Conservation (phyloP, 92 coral and sea anemone species). For the Umimayanthus kanabou region DNA sequence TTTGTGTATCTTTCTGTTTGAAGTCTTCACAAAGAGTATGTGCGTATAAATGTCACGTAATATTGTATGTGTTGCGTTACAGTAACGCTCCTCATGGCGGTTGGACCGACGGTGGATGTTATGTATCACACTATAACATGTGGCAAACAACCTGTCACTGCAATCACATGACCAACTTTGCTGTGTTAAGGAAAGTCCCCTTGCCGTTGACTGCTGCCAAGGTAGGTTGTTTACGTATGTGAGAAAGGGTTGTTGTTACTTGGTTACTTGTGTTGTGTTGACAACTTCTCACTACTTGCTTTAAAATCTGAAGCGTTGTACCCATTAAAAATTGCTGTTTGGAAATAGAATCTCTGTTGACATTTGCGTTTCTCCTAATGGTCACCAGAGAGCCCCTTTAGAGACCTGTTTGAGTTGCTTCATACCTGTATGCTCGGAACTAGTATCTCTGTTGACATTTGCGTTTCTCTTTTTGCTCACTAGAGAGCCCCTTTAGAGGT, state of each 20-base stretch:
- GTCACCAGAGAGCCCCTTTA: too few relatives aligned
- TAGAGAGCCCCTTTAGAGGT: slow-evolving; percentile 1
- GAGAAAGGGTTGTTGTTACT: too few relatives aligned
- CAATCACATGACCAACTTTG: slow-evolving; percentile 90
- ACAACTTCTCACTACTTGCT: too few relatives aligned
- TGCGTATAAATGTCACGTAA: neutral
- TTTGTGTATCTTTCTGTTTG: too few relatives aligned
- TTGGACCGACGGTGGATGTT: slow-evolving; percentile 82
- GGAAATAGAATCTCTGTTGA: too few relatives aligned
- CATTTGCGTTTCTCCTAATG: too few relatives aligned
- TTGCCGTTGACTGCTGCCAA: slow-evolving; percentile 19
- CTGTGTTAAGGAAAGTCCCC: slow-evolving; percentile 67
- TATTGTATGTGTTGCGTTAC: neutral
- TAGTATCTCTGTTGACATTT: neutral
- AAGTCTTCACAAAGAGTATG: too few relatives aligned
- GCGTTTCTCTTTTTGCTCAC: neutral
- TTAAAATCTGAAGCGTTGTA: too few relatives aligned
- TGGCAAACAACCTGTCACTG: slow-evolving; percentile 75
- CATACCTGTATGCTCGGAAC: neutral
- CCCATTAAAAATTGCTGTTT: too few relatives aligned
- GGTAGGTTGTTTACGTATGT: neutral
- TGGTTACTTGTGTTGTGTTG: too few relatives aligned
- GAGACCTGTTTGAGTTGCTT: too few relatives aligned
- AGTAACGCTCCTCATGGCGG: slow-evolving; percentile 87
- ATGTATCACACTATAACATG: slow-evolving; percentile 65